Evolutionary conservation across 2,797 vertebrate genomes (phyloP).

Genomic region (Gadopsis bispinosus): DNA sequence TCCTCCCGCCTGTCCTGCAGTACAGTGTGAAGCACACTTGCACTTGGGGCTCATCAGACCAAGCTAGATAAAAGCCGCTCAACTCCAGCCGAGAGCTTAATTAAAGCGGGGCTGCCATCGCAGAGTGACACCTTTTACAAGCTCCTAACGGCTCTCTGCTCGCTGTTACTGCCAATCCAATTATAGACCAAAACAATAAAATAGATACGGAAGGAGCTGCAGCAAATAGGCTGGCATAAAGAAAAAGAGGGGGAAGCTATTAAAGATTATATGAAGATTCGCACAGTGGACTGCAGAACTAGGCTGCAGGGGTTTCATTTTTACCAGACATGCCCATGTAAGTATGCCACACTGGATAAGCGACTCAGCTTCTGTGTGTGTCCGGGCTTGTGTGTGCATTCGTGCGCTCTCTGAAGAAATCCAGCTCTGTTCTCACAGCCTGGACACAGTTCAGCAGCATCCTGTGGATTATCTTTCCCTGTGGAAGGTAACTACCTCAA

Average conservation of each 20-base stretch:
- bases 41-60: conserved; percentile 73
- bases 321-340: conserved; percentile 41
- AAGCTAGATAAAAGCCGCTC: conserved; percentile 77
- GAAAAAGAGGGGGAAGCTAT: conserved; percentile 52
- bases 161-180: conserved; percentile 82
- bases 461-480: conserved; percentile 73
- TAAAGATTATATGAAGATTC: conserved; percentile 76
- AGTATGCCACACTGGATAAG: conserved; percentile 53
- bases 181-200: conserved; percentile 83
- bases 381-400: conserved; percentile 15
- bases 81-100: conserved; percentile 88
- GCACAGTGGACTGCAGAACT: conserved; percentile 44
- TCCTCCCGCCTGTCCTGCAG: conserved; percentile 48
- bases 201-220: conserved; percentile 61
- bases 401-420: conserved; percentile 45
- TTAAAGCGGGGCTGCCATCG: conserved; percentile 83
- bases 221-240: conserved; percentile 62
- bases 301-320: conserved; percentile 62
- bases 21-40: conserved; percentile 39
- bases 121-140: conserved; percentile 82
- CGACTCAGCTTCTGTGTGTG: conserved; percentile 34
- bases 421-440: conserved; percentile 37
- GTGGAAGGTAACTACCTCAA: conserved; percentile 70
- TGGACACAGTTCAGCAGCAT: conserved; percentile 71
- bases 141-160: conserved; percentile 77